Conservation (phyloP, 2,888 invertebrate species). For the Philonicus albiceps region DNA sequence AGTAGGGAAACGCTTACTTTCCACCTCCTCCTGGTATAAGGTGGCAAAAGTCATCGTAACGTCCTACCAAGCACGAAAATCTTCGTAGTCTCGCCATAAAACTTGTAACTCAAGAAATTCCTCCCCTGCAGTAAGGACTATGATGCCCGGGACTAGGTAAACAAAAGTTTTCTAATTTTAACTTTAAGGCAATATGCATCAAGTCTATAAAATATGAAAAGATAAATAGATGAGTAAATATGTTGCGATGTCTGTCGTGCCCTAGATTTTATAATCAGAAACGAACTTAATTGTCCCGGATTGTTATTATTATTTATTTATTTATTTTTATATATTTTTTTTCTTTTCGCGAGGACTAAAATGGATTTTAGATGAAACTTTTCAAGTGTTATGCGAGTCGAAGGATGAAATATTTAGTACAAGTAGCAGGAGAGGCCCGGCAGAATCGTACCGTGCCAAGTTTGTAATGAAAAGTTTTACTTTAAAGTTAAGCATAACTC, state of each 20-base stretch:
- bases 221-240: constrained; percentile 8
- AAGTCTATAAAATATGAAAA: constrained; percentile 8
- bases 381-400: not conserved
- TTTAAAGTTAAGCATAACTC: not conserved
- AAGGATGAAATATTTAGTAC: not conserved
- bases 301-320: not conserved
- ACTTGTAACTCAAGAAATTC: not conserved
- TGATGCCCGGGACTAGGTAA: not conserved
- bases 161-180: constrained; percentile 23
- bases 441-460: not conserved
- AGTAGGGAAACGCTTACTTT: constrained; percentile 9
- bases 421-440: not conserved
- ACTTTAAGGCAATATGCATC: constrained; percentile 16
- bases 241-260: not conserved
- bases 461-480: not conserved
- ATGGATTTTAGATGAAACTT: not conserved
- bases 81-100: not conserved
- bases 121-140: not conserved
- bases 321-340: not conserved
- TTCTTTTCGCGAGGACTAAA: not conserved
- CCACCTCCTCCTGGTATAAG: not conserved
- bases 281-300: not conserved
- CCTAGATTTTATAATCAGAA: constrained; percentile 5
- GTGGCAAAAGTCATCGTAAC: not conserved
- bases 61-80: not conserved